These are phyloP conservation scores for Drosophila testacea DNA, from an alignment of 2,888 invertebrate species.

Conservation along the genomic window DNA sequence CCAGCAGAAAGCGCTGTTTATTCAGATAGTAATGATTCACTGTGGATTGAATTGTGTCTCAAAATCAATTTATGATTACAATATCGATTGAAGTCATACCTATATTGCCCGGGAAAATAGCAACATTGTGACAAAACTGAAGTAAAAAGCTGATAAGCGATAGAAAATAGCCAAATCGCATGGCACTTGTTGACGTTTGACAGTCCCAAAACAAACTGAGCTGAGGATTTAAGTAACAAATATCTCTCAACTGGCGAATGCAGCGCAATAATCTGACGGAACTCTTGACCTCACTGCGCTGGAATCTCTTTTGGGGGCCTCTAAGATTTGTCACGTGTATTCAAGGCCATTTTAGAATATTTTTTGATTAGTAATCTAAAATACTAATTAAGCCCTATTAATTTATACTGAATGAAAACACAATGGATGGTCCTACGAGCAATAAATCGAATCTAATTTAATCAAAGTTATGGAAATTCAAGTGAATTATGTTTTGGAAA, in stretches of 20 bases:
- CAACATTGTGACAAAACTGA: constrained; percentile 11
- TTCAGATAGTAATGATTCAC: constrained; percentile 64
- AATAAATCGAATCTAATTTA: too few species aligned
- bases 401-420: too few species aligned
- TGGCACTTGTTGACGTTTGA: constrained; percentile 49
- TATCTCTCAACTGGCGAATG: not conserved
- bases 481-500: too few species aligned
- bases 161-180: constrained; percentile 38
- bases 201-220: constrained; percentile 36
- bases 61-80: not conserved
- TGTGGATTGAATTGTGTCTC: constrained; percentile 6
- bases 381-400: too few species aligned
- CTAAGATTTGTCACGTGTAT: not conserved
- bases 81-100: constrained; percentile 24
- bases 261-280: constrained; percentile 21
- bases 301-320: constrained; percentile 3
- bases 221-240: not conserved
- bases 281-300: constrained; percentile 7
- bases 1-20: constrained; percentile 62
- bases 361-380: too few species aligned
- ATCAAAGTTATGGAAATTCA: too few species aligned
- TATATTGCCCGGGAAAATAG: constrained; percentile 33
- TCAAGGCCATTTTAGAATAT: not conserved
- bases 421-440: too few species aligned
- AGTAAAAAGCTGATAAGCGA: constrained; percentile 7